These are phyloP conservation scores for Butastur rufipennis DNA, from an alignment of 2,113 vertebrate genomes.

Conservation along the genomic window DNA sequence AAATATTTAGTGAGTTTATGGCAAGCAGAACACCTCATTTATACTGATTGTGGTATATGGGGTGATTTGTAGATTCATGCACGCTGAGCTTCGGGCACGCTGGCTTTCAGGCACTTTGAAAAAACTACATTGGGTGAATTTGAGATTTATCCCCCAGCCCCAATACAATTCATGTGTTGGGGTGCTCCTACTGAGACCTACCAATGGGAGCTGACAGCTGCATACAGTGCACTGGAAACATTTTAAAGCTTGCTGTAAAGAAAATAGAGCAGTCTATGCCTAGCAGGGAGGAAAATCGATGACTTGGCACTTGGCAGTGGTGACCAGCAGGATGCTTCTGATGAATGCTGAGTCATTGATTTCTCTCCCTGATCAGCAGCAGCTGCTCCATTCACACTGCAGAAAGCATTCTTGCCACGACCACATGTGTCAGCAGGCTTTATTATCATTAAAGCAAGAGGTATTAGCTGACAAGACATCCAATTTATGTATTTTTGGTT, in stretches of 20 bases:
- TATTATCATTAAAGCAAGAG: neutral
- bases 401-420: neutral
- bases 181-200: constrained; percentile 19
- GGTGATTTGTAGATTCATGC: neutral
- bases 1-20: constrained; percentile 31
- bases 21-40: constrained; percentile 26
- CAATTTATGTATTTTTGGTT: neutral
- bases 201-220: constrained; percentile 26
- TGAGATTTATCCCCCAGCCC: neutral
- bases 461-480: constrained; percentile 16
- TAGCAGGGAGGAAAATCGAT: constrained; percentile 64
- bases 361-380: constrained; percentile 45
- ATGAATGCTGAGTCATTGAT: constrained; percentile 68
- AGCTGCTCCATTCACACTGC: constrained; percentile 55
- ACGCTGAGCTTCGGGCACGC: neutral
- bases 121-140: neutral
- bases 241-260: constrained; percentile 43
- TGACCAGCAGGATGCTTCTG: constrained; percentile 62
- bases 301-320: constrained; percentile 67
- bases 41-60: neutral
- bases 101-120: neutral
- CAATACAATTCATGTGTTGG: neutral
- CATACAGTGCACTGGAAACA: neutral
- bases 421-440: constrained; percentile 18
- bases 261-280: constrained; percentile 56